These are phyloP conservation scores for Metalampra italica DNA, from an alignment of 2,888 invertebrate genomes.

Conservation along the genomic window DNA sequence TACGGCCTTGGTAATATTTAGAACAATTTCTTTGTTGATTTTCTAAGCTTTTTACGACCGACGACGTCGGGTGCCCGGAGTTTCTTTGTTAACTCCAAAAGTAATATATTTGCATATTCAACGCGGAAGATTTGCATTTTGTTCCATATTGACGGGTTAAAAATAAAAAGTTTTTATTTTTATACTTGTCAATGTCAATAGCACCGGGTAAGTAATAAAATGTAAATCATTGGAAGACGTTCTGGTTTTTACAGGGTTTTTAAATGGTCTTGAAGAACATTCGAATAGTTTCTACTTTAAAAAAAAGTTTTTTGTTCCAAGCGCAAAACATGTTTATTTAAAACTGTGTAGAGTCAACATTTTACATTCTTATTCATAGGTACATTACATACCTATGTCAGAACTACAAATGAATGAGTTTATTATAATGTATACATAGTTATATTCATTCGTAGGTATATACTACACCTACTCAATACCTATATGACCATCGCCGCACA, in stretches of 20 bases:
- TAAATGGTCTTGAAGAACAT: not conserved
- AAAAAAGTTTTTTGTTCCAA: constrained; percentile 2
- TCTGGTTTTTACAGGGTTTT: constrained; percentile 24
- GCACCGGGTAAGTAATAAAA: constrained; percentile 37
- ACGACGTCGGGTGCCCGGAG: constrained; percentile 38
- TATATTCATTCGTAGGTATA: too few relatives aligned
- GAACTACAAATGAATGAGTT: too few relatives aligned
- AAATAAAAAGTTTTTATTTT: constrained; percentile 36
- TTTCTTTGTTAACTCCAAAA: constrained; percentile 45
- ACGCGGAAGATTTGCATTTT: constrained; percentile 61
- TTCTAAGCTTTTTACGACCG: constrained; percentile 63
- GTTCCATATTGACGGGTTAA: constrained; percentile 49
- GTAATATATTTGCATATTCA: constrained; percentile 69
- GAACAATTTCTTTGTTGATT: constrained; percentile 56
- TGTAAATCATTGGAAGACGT: constrained; percentile 48
- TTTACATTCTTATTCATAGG: not conserved
- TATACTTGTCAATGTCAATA: constrained; percentile 26
- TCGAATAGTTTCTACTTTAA: constrained; percentile 12
- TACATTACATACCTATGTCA: too few relatives aligned
- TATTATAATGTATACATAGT: too few relatives aligned
- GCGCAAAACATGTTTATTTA: not conserved
- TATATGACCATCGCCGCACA: too few relatives aligned
- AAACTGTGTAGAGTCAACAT: not conserved
- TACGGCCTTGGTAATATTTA: constrained; percentile 42
- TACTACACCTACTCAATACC: too few relatives aligned